Base-by-base conservation (phyloP, 2,113 vertebrate species). In the Psephotus haematonotus region DNA sequence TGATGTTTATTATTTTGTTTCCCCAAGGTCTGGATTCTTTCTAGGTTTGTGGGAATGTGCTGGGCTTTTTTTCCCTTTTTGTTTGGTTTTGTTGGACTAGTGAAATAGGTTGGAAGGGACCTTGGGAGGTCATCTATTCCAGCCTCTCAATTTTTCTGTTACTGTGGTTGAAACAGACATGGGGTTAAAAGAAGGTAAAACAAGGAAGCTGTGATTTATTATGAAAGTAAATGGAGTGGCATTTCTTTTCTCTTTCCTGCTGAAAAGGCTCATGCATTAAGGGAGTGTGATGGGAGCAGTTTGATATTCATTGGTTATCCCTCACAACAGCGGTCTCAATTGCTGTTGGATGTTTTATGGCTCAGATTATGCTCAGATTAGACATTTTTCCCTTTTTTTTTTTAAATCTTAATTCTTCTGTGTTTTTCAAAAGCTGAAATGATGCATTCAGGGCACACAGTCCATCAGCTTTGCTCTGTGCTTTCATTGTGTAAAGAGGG, bases 391-490 rank as follows among this genome's bases (percentile, higher is more conserved):
- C 55, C 11, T 17, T 53, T 31, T 10, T 59, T 59, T 59, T 59
- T 59, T n/a, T 29, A n/a, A 16, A 9, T 65, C 50, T 79, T 67
- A 41, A 60, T 92, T 74, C 96, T 84, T 93, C 50, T 71, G 86
- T 60, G 78, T 75, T 93, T 93, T 96, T 84, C 37, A 80, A 75
- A 86, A 90, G 75, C 87, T 87, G 84, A 53, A 95, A 77, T 82
- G 91, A 83, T 93, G 87, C 83, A 87, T 94, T 96, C 60, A 59
- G 92, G 93, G 93, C 70, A 60, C 71, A 77, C 69, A 71, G 77
- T 31, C 75, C 71, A 83, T 92, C 64, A 50, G 68, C 92, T 94
- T 77, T 75, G 89, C 63, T n/a, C 43, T 18, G 18, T n/a, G 27
- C 55, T 87, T 85, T 95, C 64, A 43, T 82, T 92, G 95, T 80